Conservation (phyloP, 2,113 vertebrate species). For the Eubucco bourcierii region DNA sequence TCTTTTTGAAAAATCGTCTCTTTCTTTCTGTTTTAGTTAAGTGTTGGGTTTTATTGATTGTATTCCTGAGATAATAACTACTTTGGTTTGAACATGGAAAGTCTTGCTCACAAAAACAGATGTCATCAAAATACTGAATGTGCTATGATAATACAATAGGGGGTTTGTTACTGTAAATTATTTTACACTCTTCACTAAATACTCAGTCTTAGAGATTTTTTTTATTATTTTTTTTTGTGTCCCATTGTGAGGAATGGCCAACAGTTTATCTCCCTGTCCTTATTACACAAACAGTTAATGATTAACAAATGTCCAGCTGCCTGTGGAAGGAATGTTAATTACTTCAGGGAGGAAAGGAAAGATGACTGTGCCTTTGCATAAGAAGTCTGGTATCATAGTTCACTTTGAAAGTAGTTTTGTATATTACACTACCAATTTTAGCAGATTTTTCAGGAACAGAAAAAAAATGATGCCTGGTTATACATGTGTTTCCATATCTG, state of each 20-base stretch:
- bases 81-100: constrained; percentile 71
- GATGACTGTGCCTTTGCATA: constrained; percentile 19
- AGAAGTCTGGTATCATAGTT: constrained; percentile 4
- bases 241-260: neutral
- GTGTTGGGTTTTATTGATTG: neutral
- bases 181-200: constrained; percentile 55
- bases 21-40: neutral
- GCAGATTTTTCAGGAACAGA: neutral
- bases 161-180: constrained; percentile 40
- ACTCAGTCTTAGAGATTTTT: neutral
- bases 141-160: constrained; percentile 67
- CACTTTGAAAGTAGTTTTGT: neutral
- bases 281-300: constrained; percentile 59
- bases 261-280: neutral
- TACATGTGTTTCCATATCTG: neutral
- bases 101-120: constrained; percentile 65
- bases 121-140: constrained; percentile 73
- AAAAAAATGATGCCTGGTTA: neutral
- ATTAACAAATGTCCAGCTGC: constrained; percentile 66
- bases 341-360: constrained; percentile 1
- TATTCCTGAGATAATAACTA: constrained; percentile 57
- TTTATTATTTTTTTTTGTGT: neutral
- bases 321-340: constrained; percentile 71
- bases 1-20: neutral
- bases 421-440: neutral